Percentiles rank a stretch among this genome's conserved stretches.
phyloP scores from a whole-genome alignment of 1,140 invertebrate species.

The Heliconius hewitsoni region DNA sequence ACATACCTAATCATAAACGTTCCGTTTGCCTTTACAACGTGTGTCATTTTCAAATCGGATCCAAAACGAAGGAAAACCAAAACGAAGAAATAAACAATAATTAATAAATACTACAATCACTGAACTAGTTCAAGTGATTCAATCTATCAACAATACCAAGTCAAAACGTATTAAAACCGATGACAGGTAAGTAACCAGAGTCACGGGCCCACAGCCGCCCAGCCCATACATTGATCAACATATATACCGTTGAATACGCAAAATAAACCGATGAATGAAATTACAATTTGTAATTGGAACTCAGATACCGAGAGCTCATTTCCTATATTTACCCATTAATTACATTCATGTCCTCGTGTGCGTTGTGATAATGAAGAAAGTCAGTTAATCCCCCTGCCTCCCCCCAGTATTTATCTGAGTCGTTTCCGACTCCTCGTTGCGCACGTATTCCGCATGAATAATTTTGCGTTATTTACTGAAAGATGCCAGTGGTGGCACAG shows the following conservation, averaged over 20 bases:
- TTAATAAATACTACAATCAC: too few species aligned
- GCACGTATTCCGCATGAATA: slow-evolving; percentile 48
- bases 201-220: background rate
- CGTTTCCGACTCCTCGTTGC: slow-evolving; percentile 44
- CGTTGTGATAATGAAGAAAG: slow-evolving; percentile 40
- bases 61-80: too few species aligned
- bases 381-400: slow-evolving; percentile 25
- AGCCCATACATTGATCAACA: slow-evolving; percentile 20
- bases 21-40: too few species aligned
- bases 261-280: slow-evolving; percentile 29
- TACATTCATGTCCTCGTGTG: slow-evolving; percentile 38
- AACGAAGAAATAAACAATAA: too few species aligned
- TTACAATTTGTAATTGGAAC: slow-evolving; percentile 36
- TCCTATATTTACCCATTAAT: slow-evolving; percentile 36
- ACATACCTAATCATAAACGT: too few species aligned
- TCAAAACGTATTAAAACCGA: background rate
- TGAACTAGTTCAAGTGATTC: too few species aligned
- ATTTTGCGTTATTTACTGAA: slow-evolving; percentile 46
- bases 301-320: slow-evolving; percentile 29
- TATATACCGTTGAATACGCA: slow-evolving; percentile 4
- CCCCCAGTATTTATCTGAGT: slow-evolving; percentile 41
- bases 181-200: background rate
- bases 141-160: background rate
- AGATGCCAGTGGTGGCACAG: too few species aligned
- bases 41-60: too few species aligned